phyloP scores from a whole-genome alignment of 1,140 invertebrate genomes.

The Apis cerana region DNA sequence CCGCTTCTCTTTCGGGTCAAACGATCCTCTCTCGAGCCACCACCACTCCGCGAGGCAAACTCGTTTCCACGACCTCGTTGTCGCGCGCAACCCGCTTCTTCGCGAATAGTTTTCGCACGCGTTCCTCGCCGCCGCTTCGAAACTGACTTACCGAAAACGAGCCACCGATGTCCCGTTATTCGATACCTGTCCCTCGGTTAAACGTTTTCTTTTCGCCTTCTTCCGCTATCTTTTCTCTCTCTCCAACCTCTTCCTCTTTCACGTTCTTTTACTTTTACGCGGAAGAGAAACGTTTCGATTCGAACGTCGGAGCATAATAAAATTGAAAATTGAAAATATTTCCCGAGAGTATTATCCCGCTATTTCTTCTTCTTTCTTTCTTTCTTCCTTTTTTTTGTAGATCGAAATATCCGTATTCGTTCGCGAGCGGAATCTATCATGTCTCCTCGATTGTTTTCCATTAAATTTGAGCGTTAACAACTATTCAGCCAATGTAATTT shows the following conservation, averaged over 20 bases:
- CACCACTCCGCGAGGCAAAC: slow-evolving; percentile 46
- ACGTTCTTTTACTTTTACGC: no score
- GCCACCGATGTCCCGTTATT: slow-evolving; percentile 37
- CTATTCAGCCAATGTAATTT: slow-evolving; percentile 29
- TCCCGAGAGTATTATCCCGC: no score
- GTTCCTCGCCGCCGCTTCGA: slow-evolving; percentile 58
- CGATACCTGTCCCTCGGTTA: not conserved
- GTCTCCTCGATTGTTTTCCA: not conserved
- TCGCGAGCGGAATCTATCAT: no score
- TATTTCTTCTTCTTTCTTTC: no score
- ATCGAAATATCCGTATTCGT: no score
- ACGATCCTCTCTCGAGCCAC: slow-evolving; percentile 56
- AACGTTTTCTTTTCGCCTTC: not conserved
- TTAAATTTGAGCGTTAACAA: slow-evolving; percentile 15
- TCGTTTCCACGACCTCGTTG: slow-evolving; percentile 62
- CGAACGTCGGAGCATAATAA: no score
- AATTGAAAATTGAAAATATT: no score
- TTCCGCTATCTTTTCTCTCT: no score
- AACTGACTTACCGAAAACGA: slow-evolving; percentile 68
- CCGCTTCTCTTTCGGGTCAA: slow-evolving; percentile 60
- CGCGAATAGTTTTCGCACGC: slow-evolving; percentile 26
- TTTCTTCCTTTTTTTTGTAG: no score
- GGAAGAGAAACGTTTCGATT: no score
- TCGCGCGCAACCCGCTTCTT: slow-evolving; percentile 11
- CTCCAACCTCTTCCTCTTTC: no score